A percentile compares a stretch with the other conserved stretches of the same genome.
Conservation (phyloP, 2,888 invertebrate genomes). For the Oasisia sp. region DNA sequence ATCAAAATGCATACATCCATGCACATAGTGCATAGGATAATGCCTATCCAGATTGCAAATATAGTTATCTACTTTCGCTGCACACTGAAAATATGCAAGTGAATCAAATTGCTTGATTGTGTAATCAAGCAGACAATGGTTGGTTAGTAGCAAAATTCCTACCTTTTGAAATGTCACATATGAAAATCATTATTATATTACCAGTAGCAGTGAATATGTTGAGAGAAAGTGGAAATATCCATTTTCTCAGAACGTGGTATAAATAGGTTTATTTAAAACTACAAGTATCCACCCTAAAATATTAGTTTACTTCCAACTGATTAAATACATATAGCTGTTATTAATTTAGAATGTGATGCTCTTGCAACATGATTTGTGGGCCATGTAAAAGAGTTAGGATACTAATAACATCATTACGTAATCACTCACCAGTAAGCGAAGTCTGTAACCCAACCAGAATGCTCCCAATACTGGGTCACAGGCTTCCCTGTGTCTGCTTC, state of each 20-base stretch:
- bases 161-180: no score
- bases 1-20: background rate
- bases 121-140: background rate
- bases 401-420: background rate
- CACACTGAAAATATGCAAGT: background rate
- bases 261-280: no score
- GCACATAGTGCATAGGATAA: background rate
- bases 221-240: no score
- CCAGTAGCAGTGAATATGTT: no score
- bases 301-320: no score
- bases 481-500: constrained; percentile 62
- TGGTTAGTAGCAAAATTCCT: no score
- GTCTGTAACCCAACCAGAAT: constrained; percentile 65
- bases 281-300: no score
- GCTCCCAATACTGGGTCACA: constrained; percentile 54
- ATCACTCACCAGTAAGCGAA: constrained; percentile 61
- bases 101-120: background rate
- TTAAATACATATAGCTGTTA: no score
- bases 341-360: background rate
- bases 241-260: no score
- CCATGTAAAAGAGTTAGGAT: background rate
- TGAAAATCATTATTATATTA: no score
- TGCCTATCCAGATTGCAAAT: background rate
- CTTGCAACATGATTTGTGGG: background rate
- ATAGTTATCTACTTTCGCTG: no score